A percentile compares a stretch with the other conserved stretches of the same genome.
Conservation (phyloP, 2,888 invertebrate species). For the Synanthedon formicaeformis region DNA sequence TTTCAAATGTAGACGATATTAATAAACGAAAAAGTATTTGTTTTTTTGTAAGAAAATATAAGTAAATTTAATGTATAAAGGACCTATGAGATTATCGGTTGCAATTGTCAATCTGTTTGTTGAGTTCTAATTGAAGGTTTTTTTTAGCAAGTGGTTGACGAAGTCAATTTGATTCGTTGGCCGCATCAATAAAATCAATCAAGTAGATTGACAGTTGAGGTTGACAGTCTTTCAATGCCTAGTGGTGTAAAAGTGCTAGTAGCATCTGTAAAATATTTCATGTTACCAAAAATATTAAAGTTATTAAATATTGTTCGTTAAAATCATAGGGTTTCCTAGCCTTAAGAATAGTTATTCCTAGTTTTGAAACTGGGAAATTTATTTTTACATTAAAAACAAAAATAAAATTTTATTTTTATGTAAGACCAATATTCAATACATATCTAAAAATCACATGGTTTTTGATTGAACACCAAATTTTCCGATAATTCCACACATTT, state of each 20-base stretch:
- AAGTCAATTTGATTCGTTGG: too few relatives aligned
- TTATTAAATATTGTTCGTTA: slow-evolving; percentile 55
- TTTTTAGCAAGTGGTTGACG: too few relatives aligned
- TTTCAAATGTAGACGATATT: too few relatives aligned
- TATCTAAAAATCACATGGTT: slow-evolving; percentile 36
- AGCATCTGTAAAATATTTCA: slow-evolving; percentile 39
- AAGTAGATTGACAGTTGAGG: too few relatives aligned
- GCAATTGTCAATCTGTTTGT: too few relatives aligned
- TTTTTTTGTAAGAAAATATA: too few relatives aligned
- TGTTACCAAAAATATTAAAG: slow-evolving; percentile 62
- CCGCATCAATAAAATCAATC: too few relatives aligned
- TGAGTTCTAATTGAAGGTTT: too few relatives aligned
- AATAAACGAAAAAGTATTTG: too few relatives aligned
- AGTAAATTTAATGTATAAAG: too few relatives aligned
- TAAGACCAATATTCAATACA: slow-evolving; percentile 67
- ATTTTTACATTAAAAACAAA: slow-evolving; percentile 62
- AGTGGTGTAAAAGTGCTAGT: not conserved
- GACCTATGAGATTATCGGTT: too few relatives aligned
- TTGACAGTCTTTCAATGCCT: not conserved
- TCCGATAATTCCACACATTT: too few relatives aligned
- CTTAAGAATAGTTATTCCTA: slow-evolving; percentile 62
- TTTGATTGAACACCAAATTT: slow-evolving; percentile 1
- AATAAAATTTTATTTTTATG: slow-evolving; percentile 64
- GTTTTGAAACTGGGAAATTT: slow-evolving; percentile 50
- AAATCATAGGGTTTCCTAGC: slow-evolving; percentile 49